These are phyloP conservation scores for Hyles vespertilio DNA, from an alignment of 1,140 invertebrate species.

Conservation along the genomic window DNA sequence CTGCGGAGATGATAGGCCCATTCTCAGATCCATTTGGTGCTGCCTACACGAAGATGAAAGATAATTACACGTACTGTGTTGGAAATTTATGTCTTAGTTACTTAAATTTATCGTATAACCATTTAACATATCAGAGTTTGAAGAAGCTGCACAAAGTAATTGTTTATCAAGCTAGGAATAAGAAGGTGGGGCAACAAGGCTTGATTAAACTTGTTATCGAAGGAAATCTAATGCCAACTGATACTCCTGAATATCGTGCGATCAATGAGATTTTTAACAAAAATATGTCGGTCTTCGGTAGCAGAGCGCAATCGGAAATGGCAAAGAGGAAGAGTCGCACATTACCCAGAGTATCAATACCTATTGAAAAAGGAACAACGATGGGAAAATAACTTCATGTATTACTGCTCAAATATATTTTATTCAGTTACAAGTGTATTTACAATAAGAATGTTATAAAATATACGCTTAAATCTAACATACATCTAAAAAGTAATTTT, in stretches of 20 bases:
- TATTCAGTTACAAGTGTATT: constrained; percentile 36
- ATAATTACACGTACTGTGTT: constrained; percentile 23
- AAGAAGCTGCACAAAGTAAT: constrained; percentile 28
- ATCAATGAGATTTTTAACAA: constrained; percentile 26
- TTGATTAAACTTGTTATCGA: constrained; percentile 37
- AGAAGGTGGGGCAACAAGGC: constrained; percentile 22
- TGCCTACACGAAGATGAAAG: constrained; percentile 13
- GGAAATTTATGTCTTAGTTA: constrained; percentile 40
- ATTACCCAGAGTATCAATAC: background rate
- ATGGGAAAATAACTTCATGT: background rate
- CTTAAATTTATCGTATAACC: constrained; percentile 47
- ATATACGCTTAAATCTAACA: constrained; percentile 13
- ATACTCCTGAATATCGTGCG: constrained; percentile 25
- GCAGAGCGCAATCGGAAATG: background rate
- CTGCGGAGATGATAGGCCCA: constrained; percentile 28
- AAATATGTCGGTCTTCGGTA: constrained; percentile 3
- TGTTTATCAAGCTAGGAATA: constrained; percentile 27
- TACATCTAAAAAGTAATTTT: constrained; percentile 15
- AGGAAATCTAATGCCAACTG: constrained; percentile 37
- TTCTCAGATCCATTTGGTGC: constrained; percentile 32
- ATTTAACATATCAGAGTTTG: constrained; percentile 31
- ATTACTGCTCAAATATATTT: constrained; percentile 27
- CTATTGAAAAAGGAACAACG: background rate
- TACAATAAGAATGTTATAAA: constrained; percentile 31
- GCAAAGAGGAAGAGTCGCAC: constrained; percentile 3